Evolutionary conservation across 2,797 vertebrate genomes (phyloP), one percentile per base, ranked within the genome.

Genomic region (Forpus xanthops): DNA sequence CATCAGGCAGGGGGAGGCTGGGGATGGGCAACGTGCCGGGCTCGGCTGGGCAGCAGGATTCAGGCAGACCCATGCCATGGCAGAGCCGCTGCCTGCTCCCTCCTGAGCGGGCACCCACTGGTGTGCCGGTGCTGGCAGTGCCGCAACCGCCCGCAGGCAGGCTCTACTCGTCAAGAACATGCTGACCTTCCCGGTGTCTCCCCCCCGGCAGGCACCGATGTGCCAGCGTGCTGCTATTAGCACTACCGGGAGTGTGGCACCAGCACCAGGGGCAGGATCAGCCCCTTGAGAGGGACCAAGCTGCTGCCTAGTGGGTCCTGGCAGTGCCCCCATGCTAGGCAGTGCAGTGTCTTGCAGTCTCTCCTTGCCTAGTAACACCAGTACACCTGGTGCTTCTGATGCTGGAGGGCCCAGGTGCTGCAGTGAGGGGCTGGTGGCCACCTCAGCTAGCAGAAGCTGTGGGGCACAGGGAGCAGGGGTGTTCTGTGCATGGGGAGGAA

Each of bases 101-200:
- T 67, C 9, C 28, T 0, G 3, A 37, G 1, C 0, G 19, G 84
- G 47, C 18, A 5, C 81, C 41, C 41, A 6, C 23, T 2, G 9
- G 73, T 1, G 2, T 39, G 45, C n/a, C 15, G 1, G 28, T 62
- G 74, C 74, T 55, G 93, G 66, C 2, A 5, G 50, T 82, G 92
- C 90, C 0, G 76, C 92, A 88, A 88, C 83, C 5, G 1, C 74
- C 28, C 6, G 24, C 42, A 12, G 68, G 89, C 92, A 88, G 83
- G 49, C 14, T 61, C 62, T 86, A 45, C 86, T 84, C 4, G 0
- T 92, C 95, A 94, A 96, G 95, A 95, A 50, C 95, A 74, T 24
- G 0, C 92, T 96, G 96, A 96, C 96, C 96, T 96, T 95, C 94
- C 75, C 64, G 1, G 42, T 2, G 2, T 82, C 45, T 87, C n/a